phyloP scores from a whole-genome alignment of 1,140 invertebrate genomes.

The Chymomyza costata region DNA sequence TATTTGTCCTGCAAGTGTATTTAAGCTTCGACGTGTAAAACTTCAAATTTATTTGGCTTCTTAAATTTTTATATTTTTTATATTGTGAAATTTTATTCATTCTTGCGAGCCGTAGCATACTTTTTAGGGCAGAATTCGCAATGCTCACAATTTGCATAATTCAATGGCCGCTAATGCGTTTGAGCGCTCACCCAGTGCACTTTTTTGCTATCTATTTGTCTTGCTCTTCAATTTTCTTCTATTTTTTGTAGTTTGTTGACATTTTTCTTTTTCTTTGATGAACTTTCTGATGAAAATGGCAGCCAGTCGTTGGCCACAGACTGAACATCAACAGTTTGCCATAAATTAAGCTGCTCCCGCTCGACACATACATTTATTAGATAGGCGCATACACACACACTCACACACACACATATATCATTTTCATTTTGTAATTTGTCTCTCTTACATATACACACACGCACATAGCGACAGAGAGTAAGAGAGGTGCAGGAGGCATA shows the following conservation, averaged over 20 bases:
- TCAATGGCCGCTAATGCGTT: constrained; percentile 16
- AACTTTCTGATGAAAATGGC: too few species aligned
- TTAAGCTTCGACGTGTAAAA: too few species aligned
- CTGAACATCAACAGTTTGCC: constrained; percentile 40
- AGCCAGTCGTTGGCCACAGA: too few species aligned
- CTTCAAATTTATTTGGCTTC: too few species aligned
- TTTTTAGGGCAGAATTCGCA: constrained; percentile 14
- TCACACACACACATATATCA: constrained; percentile 55
- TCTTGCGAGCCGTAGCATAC: too few species aligned
- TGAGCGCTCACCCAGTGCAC: too few species aligned
- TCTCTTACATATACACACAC: constrained; percentile 4
- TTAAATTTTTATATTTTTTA: constrained; percentile 8
- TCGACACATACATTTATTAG: constrained; percentile 37
- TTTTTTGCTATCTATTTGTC: too few species aligned
- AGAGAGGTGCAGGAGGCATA: too few species aligned
- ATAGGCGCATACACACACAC: constrained; percentile 10
- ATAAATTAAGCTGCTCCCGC: constrained; percentile 3
- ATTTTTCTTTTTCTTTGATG: constrained; percentile 65
- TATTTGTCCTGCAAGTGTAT: too few species aligned
- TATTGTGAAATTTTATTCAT: too few species aligned
- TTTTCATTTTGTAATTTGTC: constrained; percentile 72
- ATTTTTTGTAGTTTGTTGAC: constrained; percentile 48
- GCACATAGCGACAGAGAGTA: too few species aligned
- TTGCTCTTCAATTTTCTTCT: too few species aligned
- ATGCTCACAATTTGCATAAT: constrained; percentile 41